Conservation (phyloP, 2,113 vertebrate species). For the Pygoscelis antarcticus region DNA sequence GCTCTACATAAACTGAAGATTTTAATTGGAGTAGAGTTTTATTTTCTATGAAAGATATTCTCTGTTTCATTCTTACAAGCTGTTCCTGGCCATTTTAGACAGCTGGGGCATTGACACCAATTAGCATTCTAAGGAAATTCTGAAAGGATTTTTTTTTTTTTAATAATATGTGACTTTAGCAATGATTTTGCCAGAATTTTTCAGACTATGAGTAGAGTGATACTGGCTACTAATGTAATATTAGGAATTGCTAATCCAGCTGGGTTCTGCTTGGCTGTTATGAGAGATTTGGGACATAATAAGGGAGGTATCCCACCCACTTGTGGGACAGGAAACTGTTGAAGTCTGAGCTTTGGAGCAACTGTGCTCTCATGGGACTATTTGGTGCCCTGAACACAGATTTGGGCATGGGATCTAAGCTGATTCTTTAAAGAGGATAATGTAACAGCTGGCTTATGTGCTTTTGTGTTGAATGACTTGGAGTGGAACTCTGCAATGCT, state of each 20-base stretch:
- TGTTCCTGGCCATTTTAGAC: not conserved
- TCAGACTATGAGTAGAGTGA: not conserved
- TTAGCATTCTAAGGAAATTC: not conserved
- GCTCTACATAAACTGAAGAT: not conserved
- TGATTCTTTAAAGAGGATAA: not conserved
- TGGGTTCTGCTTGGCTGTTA: not conserved
- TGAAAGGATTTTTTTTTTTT: not conserved
- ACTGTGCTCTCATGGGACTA: not conserved
- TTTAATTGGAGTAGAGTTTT: not conserved
- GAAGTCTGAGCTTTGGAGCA: not conserved
- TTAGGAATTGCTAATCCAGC: not conserved
- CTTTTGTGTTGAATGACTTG: conserved; percentile 8
- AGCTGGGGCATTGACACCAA: not conserved
- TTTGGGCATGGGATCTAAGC: conserved; percentile 8
- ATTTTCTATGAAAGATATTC: not conserved
- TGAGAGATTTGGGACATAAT: not conserved
- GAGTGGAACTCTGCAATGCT: not conserved
- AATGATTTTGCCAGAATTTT: not conserved
- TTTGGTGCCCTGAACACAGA: not conserved
- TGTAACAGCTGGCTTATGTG: conserved; percentile 20
- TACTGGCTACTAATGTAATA: not conserved
- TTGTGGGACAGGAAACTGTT: not conserved
- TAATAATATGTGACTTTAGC: not conserved
- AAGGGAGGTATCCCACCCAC: not conserved
- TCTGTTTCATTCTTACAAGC: not conserved